A percentile compares a stretch with the other conserved stretches of the same genome.
Evolutionary conservation across 2,113 vertebrate genomes (phyloP).

Genomic region (Tragelaphus imberbis): DNA sequence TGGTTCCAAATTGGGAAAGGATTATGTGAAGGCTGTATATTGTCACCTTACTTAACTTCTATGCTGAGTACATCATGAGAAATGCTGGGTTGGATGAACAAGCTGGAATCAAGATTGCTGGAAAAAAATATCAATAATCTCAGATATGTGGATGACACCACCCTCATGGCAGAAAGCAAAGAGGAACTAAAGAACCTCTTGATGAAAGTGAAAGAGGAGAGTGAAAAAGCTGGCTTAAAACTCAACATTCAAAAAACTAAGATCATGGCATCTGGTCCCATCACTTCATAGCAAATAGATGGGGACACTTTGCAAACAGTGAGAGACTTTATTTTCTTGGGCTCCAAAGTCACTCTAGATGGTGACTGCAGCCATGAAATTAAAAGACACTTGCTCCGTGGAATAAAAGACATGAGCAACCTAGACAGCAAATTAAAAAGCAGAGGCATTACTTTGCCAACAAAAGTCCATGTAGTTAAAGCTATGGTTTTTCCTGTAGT

Average conservation of each 20-base stretch:
- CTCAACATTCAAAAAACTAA: not conserved
- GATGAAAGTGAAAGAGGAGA: not conserved
- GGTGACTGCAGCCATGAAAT: not conserved
- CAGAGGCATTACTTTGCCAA: not conserved
- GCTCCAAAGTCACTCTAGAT: not conserved
- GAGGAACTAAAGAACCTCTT: not conserved
- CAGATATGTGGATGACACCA: not conserved
- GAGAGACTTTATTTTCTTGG: not conserved
- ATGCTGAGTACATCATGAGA: not conserved
- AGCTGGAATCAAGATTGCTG: not conserved
- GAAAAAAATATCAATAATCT: not conserved
- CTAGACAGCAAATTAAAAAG: not conserved
- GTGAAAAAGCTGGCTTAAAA: not conserved
- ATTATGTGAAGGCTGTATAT: not conserved
- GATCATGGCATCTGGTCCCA: not conserved
- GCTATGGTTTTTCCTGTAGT: not conserved
- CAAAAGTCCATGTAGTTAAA: not conserved
- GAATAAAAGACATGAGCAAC: not conserved
- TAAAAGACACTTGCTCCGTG: not conserved
- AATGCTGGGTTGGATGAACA: not conserved
- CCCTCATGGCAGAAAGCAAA: not conserved
- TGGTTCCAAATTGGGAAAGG: not conserved
- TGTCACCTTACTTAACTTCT: not conserved
- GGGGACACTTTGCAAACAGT: not conserved
- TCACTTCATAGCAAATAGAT: not conserved